These are phyloP conservation scores for Zootermopsis nevadensis DNA, from an alignment of 2,888 invertebrate genomes.

Conservation along the genomic window DNA sequence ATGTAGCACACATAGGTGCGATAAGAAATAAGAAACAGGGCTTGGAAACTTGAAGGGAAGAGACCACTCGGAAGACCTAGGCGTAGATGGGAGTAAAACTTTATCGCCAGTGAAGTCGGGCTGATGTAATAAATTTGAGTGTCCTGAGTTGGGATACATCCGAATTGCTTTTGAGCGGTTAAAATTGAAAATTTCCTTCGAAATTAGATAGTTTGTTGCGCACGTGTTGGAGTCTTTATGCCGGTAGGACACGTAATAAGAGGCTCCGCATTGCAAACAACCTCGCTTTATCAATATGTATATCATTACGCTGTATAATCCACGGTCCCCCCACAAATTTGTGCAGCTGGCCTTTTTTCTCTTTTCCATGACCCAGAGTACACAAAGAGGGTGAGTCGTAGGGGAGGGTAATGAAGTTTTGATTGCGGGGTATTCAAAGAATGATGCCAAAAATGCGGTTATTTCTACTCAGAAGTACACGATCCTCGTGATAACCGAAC, in stretches of 20 bases:
- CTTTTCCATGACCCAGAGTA: background rate
- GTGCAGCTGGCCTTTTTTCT: background rate
- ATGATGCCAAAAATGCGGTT: background rate
- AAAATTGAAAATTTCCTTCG: too few relatives aligned
- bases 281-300: background rate
- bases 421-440: constrained; percentile 17
- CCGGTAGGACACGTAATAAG: background rate
- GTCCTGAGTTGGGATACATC: too few relatives aligned
- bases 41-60: too few relatives aligned
- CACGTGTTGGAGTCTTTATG: background rate
- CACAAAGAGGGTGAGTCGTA: background rate
- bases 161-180: too few relatives aligned
- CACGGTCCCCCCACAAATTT: background rate
- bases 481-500: background rate
- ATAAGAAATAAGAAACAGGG: too few relatives aligned
- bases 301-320: constrained; percentile 13
- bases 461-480: background rate
- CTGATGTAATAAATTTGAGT: too few relatives aligned
- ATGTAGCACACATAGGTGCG: too few relatives aligned
- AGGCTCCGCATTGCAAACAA: background rate
- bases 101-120: too few relatives aligned
- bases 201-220: background rate
- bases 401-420: constrained; percentile 23
- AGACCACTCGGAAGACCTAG: too few relatives aligned
- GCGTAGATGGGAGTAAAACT: too few relatives aligned